Evolutionary conservation across 2,797 vertebrate genomes (phyloP).

Genomic region (Anableps anableps): DNA sequence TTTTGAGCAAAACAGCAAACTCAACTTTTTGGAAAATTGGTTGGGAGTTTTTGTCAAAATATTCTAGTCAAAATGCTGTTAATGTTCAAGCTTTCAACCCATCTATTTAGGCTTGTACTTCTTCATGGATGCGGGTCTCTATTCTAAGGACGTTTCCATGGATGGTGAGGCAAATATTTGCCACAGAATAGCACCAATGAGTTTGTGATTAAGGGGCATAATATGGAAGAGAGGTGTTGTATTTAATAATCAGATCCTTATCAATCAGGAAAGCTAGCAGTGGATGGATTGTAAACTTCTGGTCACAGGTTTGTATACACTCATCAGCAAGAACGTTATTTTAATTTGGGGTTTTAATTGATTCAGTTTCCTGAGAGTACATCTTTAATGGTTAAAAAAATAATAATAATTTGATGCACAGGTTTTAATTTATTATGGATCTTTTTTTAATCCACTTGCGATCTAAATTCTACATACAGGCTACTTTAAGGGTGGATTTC

Average conservation of each 20-base stretch:
- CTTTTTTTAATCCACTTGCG: neutral
- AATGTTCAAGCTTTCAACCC: neutral
- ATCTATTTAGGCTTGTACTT: neutral
- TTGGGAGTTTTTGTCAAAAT: neutral
- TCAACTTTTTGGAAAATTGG: neutral
- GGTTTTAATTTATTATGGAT: neutral
- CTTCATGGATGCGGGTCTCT: neutral
- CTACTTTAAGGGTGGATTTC: neutral
- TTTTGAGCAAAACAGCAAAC: conserved; percentile 5
- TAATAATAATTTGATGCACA: neutral
- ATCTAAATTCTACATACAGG: too few relatives aligned
- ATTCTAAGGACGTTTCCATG: neutral
- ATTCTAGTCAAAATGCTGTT: neutral
- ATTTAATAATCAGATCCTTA: conserved; percentile 33
- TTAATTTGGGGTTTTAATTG: neutral
- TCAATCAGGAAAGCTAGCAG: conserved; percentile 17
- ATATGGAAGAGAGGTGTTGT: conserved; percentile 6
- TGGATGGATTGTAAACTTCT: neutral
- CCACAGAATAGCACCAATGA: neutral
- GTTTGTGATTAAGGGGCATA: conserved; percentile 2
- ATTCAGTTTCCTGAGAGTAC: conserved; percentile 1
- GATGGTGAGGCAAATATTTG: neutral
- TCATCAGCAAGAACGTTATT: neutral
- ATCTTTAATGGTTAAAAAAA: neutral
- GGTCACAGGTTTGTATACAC: neutral